Percentiles rank a stretch among this genome's conserved stretches.
phyloP scores from a whole-genome alignment of 1,140 invertebrate species.

The Drosophila watanabei region DNA sequence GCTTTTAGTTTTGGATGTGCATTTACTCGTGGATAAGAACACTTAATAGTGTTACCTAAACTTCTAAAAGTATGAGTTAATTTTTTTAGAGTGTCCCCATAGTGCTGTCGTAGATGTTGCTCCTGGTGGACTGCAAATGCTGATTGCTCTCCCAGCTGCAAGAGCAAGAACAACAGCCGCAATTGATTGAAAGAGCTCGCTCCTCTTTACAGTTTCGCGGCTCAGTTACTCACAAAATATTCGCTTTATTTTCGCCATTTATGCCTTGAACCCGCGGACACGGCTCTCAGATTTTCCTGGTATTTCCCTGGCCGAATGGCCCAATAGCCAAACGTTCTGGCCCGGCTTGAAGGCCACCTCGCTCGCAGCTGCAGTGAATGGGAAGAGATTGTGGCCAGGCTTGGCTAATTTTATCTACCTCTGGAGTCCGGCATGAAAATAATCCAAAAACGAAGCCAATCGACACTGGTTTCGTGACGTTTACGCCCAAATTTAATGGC shows the following conservation, averaged over 20 bases:
- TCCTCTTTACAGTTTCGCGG: slow-evolving; percentile 52
- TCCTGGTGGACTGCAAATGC: slow-evolving; percentile 62
- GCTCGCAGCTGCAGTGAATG: slow-evolving; percentile 41
- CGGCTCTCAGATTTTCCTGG: not conserved
- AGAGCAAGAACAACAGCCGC: slow-evolving; percentile 43
- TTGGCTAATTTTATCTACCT: slow-evolving; percentile 37
- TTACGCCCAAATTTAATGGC: slow-evolving; percentile 43
- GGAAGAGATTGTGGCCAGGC: slow-evolving; percentile 16
- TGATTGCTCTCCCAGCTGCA: slow-evolving; percentile 74
- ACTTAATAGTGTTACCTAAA: not conserved
- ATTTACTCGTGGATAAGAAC: not conserved
- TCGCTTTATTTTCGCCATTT: slow-evolving; percentile 58
- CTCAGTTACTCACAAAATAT: slow-evolving; percentile 47
- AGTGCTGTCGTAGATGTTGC: slow-evolving; percentile 2
- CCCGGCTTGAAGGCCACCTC: slow-evolving; percentile 26
- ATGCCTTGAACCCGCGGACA: slow-evolving; percentile 41
- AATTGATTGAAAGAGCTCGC: slow-evolving; percentile 73
- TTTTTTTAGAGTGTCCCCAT: not conserved
- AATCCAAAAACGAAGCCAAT: not conserved
- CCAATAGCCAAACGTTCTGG: slow-evolving; percentile 12
- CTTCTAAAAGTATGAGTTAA: too few species aligned
- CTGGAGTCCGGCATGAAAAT: not conserved
- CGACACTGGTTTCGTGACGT: slow-evolving; percentile 37
- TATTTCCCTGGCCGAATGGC: slow-evolving; percentile 13
- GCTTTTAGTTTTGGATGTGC: too few species aligned